These are phyloP conservation scores for Aethina tumida DNA, from an alignment of 1,140 invertebrate genomes.

Conservation along the genomic window DNA sequence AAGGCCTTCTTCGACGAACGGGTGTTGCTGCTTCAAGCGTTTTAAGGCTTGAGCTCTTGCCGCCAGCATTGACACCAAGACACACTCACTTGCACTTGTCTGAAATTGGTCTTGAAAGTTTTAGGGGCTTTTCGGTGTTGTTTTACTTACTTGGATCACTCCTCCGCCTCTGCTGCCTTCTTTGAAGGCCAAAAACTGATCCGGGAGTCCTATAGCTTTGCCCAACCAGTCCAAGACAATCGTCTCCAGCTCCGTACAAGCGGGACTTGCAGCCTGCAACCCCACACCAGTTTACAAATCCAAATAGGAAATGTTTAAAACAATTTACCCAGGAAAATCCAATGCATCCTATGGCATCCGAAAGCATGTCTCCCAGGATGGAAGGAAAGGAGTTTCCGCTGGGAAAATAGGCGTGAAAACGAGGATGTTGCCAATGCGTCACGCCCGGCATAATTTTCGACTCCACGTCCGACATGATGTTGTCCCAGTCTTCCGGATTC, in stretches of 20 bases:
- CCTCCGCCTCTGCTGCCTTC: conserved; percentile 83
- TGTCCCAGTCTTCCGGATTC: conserved; percentile 82
- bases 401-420: conserved; percentile 98
- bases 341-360: conserved; percentile 90
- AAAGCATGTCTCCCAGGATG: conserved; percentile 96
- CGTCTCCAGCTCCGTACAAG: conserved; percentile 94
- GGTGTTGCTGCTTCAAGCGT: conserved; percentile 78
- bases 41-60: conserved; percentile 90
- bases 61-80: conserved; percentile 90
- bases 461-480: conserved; percentile 92
- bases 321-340: conserved; percentile 93
- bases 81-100: conserved; percentile 96
- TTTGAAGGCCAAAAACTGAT: conserved; percentile 72
- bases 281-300: conserved; percentile 5
- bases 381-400: conserved; percentile 96
- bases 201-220: conserved; percentile 86
- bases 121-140: neutral
- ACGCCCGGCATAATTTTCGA: conserved; percentile 96
- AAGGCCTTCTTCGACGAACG: conserved; percentile 87
- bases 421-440: conserved; percentile 98
- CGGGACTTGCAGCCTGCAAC: conserved; percentile 67
- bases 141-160: conserved; percentile 68
- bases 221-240: conserved; percentile 97
- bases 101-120: conserved; percentile 36
- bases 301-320: neutral